Conservation (phyloP, 37 sponge, comb jelly and placozoan species). For the Eunapius fragilis region DNA sequence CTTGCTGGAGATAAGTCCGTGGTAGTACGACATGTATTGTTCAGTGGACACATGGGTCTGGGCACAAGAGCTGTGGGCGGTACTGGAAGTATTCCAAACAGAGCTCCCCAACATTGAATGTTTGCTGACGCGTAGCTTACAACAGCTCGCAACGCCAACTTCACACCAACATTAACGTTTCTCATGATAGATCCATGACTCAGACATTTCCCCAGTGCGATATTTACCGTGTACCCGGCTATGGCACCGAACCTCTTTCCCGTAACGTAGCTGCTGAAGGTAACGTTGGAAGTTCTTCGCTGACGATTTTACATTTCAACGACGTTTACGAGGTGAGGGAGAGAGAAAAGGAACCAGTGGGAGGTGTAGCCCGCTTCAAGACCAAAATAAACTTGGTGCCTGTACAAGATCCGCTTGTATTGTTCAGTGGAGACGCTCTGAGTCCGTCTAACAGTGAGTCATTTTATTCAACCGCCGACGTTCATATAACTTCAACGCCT, state of each 20-base stretch:
- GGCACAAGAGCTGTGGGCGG: no score
- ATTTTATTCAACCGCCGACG: not conserved
- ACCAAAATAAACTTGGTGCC: constrained; percentile 35
- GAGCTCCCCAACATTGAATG: not conserved
- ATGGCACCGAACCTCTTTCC: not conserved
- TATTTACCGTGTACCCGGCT: not conserved
- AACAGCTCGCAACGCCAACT: not conserved
- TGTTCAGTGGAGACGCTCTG: constrained; percentile 86
- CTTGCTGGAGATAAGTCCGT: constrained; percentile 68
- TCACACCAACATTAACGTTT: not conserved
- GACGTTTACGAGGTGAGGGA: constrained; percentile 85
- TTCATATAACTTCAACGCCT: not conserved
- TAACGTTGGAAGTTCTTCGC: not conserved
- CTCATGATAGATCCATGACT: not conserved
- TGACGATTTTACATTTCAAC: constrained; percentile 86
- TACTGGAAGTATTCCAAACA: not conserved
- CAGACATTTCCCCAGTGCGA: not conserved
- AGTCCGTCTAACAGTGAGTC: constrained; percentile 78
- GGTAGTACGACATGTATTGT: constrained; percentile 54
- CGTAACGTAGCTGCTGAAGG: not conserved
- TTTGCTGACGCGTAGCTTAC: not conserved
- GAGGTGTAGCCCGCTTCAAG: constrained; percentile 82
- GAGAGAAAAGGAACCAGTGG: constrained; percentile 76
- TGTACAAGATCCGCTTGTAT: constrained; percentile 55
- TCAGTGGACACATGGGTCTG: not conserved